phyloP scores from a whole-genome alignment of 2,888 invertebrate species.

The Vannuccia rotundouncinata region DNA sequence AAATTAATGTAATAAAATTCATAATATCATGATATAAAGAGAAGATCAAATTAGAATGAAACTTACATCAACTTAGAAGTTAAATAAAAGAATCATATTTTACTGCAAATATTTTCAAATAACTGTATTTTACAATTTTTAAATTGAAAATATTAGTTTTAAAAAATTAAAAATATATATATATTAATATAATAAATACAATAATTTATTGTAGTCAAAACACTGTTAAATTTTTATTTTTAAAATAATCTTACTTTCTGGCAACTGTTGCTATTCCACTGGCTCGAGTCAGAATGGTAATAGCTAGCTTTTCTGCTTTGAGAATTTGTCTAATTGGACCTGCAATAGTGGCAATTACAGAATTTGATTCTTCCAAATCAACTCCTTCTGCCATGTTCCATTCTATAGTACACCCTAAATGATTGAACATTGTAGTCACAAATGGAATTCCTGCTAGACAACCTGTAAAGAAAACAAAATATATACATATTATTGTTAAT shows the following conservation, averaged over 20 bases:
- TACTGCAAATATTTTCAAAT: too few relatives aligned
- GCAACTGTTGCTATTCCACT: conserved; percentile 28
- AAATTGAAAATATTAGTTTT: too few relatives aligned
- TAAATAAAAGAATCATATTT: too few relatives aligned
- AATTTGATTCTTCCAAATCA: neutral
- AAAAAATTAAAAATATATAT: too few relatives aligned
- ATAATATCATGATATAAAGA: too few relatives aligned
- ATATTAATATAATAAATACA: too few relatives aligned
- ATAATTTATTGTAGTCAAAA: too few relatives aligned
- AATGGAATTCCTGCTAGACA: neutral
- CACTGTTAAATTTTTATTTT: neutral
- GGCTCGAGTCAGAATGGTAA: conserved; percentile 11
- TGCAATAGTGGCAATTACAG: neutral
- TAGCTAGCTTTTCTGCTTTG: neutral
- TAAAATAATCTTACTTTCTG: neutral
- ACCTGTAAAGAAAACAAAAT: neutral
- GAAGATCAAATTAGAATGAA: too few relatives aligned
- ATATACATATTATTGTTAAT: too few relatives aligned
- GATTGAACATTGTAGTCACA: neutral
- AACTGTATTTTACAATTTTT: too few relatives aligned
- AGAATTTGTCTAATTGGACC: neutral
- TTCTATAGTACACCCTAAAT: neutral
- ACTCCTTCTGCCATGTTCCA: neutral
- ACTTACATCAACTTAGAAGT: too few relatives aligned
- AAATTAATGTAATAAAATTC: too few relatives aligned